Evolutionary conservation across 2,888 invertebrate genomes (phyloP), one percentile per base, ranked within the genome.

Genomic region (Limenitis arthemis): DNA sequence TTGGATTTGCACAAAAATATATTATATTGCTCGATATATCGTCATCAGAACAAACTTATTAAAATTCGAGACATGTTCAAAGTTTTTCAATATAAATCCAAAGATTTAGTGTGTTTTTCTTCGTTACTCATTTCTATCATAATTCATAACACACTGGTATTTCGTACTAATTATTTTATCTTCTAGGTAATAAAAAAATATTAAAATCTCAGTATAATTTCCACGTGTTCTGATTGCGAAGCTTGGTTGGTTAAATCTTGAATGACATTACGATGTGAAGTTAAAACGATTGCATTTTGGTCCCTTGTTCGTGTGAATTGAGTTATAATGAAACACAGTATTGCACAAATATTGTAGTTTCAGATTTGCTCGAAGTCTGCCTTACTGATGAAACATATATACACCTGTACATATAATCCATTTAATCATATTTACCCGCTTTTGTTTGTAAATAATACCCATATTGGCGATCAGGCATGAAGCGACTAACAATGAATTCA

Each of bases 351-450:
- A 12, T 60, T 61, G 65, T 64, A 44, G 50, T 65, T 47, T 60
- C 42, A 47, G 34, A 2, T 42, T 47, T 33, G 56, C 50, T 59
- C 56, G 50, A 51, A 54, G 84, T 85, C 85, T 84, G 82, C 84
- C 84, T 85, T 81, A 79, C 85, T 85, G 85, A 83, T 85, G 85
- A 82, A 78, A 80, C 59, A 64, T 64, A 65, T 70, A 65, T 56
- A 55, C 60, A 61, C 65, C 62, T 76, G 76, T 82, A 79, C 67
- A 78, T 78, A 78, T 66, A 56, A 60, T 44, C 54, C 63, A 55
- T 63, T 59, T 56, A 64, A 62, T 61, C 56, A 66, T 58, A 60
- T 62, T 55, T 40, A 46, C 68, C 63, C 67, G 81, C 83, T 83
- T 83, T 72, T 79, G 81, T 79, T 82, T 83, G 79, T 78, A 65